phyloP scores from a whole-genome alignment of 2,797 vertebrate species.

The Echeneis naucrates region DNA sequence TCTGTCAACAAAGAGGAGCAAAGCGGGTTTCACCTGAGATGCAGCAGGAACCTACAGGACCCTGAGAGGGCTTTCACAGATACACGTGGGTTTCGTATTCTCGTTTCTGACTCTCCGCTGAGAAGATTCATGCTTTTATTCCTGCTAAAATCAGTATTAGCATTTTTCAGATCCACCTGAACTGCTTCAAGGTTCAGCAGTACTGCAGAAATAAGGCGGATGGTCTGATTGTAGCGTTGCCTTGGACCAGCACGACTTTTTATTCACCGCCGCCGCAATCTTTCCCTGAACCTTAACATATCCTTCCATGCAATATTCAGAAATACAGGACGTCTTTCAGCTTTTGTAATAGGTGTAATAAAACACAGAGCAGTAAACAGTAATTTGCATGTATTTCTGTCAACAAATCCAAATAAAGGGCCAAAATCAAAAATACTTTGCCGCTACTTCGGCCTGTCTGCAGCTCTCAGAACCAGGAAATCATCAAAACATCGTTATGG shows the following conservation, averaged over 20 bases:
- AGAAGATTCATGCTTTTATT: neutral
- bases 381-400: neutral
- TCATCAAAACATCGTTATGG: no score
- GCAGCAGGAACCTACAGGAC: neutral
- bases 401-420: neutral
- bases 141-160: neutral
- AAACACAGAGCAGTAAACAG: neutral
- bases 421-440: no score
- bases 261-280: neutral
- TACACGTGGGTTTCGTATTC: neutral
- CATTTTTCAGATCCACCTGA: neutral
- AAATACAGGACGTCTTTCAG: neutral
- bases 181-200: neutral
- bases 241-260: neutral
- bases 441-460: no score
- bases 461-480: no score
- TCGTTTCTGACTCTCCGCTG: neutral
- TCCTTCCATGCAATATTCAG: neutral
- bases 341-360: neutral
- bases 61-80: neutral
- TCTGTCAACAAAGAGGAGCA: neutral
- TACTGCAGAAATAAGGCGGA: neutral
- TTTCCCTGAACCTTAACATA: neutral
- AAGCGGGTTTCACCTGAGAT: neutral
- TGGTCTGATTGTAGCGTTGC: neutral